Evolutionary conservation across 2,797 vertebrate species (phyloP), one percentile per base, ranked within the genome.

Genomic region (Takifugu ocellatus): DNA sequence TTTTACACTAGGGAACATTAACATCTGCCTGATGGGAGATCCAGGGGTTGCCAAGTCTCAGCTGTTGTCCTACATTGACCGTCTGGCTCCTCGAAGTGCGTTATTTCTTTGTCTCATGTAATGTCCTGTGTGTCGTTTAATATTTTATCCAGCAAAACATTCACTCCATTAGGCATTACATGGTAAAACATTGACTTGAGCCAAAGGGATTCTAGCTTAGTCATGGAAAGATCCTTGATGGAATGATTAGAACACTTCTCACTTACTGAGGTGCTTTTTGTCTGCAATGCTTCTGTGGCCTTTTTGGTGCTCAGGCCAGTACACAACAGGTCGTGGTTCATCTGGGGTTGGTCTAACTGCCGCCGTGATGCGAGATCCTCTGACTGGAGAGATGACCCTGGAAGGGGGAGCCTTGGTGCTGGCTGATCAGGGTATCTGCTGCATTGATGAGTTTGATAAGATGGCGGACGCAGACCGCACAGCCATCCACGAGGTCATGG

Each of bases 381-480:
- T 93, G 21, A 96, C 89, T 0, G 93, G 94, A 1, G 95, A 97
- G 64, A 91, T 97, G 91, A 92, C 92, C 1, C 81, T 98, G 62
- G 95, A 98, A 70, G 96, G 96, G 0, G 96, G 96, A 0, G 94
- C 95, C 0, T 64, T 98, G 48, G 96, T 98, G 14, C 82, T 98
- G 56, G 96, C 96, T 0, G 95, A 98, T 85, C 87, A 79, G 56
- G 96, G 96, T 0, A 83, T 98, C 14, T 98, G 96, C 81, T 97
- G 95, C 77, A 98, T 98, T 0, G 96, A 98, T 0, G 96, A 98
- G 79, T 98, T 98, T 51, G 96, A 97, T 75, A 98, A 98, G 77
- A 97, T 98, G 96, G 91, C 93, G 0, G 96, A 98, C 1, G 82
- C 86, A 0, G 96, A 97, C 78, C 92, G 96, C 33, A 95, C 94